These are phyloP conservation scores for Ichneumoninae sp. DNA, from an alignment of 2,888 invertebrate genomes.

Conservation along the genomic window DNA sequence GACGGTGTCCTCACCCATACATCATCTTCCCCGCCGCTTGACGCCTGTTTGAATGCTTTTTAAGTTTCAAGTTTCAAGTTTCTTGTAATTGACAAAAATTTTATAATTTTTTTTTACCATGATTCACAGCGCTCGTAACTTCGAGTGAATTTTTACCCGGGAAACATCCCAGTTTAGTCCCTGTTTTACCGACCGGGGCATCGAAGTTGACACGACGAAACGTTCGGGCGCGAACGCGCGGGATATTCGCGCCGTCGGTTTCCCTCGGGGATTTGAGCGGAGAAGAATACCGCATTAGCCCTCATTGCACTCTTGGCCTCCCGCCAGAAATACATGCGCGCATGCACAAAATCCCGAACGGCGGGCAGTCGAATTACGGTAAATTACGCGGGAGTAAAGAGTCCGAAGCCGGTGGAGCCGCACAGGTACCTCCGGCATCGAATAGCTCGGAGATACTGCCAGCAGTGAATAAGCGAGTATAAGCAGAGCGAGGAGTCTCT, in stretches of 20 bases:
- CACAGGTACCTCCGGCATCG: constrained; percentile 79
- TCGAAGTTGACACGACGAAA: neutral
- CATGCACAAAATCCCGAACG: neutral
- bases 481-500: constrained; percentile 12
- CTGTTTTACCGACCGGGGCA: neutral
- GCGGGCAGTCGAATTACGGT: constrained; percentile 78
- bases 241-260: neutral
- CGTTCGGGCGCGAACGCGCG: neutral
- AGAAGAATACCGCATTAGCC: neutral
- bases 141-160: too few relatives aligned
- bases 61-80: neutral
- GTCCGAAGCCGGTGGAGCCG: constrained; percentile 68
- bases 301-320: neutral
- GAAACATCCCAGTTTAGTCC: neutral
- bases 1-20: neutral
- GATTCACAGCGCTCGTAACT: too few relatives aligned
- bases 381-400: constrained; percentile 81
- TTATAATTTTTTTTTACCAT: too few relatives aligned
- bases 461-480: constrained; percentile 36
- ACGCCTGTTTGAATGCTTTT: neutral
- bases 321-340: constrained; percentile 1
- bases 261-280: neutral
- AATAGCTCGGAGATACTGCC: constrained; percentile 49
- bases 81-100: too few relatives aligned
- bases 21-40: neutral